Evolutionary conservation across 1,140 invertebrate species (phyloP).

Genomic region (Penaeus chinensis): DNA sequence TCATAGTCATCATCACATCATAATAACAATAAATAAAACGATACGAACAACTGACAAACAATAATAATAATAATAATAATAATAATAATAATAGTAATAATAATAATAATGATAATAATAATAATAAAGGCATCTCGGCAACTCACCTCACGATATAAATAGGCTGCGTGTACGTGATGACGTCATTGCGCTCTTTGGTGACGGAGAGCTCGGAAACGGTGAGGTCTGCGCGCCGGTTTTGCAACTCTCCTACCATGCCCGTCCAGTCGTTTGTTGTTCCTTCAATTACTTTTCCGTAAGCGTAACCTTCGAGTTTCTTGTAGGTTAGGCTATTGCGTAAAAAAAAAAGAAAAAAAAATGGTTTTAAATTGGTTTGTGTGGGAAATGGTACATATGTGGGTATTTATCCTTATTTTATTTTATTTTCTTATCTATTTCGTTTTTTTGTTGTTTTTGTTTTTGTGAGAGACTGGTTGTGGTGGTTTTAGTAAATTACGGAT

Average conservation of each 20-base stretch:
- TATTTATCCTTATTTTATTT: not conserved
- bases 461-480: too few relatives aligned
- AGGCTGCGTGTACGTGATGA: constrained; percentile 59
- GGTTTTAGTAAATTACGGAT: too few relatives aligned
- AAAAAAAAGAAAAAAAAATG: too few relatives aligned
- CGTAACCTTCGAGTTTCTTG: not conserved
- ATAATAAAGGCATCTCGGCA: not conserved
- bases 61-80: too few relatives aligned
- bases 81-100: too few relatives aligned
- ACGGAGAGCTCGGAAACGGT: constrained; percentile 61
- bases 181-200: constrained; percentile 44
- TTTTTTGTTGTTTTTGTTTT: not conserved
- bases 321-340: not conserved
- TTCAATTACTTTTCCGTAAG: constrained; percentile 33
- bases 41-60: too few relatives aligned
- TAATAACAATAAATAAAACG: too few relatives aligned
- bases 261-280: constrained; percentile 43
- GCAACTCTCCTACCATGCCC: constrained; percentile 58
- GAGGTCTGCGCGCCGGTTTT: constrained; percentile 49
- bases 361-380: not conserved
- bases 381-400: too few relatives aligned
- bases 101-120: too few relatives aligned
- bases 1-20: too few relatives aligned
- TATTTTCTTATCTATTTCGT: not conserved
- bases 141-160: constrained; percentile 57